Conservation (phyloP, 2,797 vertebrate species). For the Enteromius trimaculatus region DNA sequence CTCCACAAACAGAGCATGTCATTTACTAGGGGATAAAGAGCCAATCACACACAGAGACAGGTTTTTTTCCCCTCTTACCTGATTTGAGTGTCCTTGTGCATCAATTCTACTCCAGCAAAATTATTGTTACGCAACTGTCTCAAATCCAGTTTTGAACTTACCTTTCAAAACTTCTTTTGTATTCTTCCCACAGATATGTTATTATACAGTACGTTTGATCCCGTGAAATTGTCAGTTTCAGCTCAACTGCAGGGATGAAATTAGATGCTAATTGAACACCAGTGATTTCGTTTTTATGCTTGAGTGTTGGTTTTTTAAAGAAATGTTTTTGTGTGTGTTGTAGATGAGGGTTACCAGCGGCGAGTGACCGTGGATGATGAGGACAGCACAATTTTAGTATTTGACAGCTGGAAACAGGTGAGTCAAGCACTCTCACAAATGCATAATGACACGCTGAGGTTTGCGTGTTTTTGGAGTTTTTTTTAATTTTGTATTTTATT, state of each 20-base stretch:
- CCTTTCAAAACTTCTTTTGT: conserved; percentile 12
- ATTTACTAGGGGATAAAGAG: conserved; percentile 35
- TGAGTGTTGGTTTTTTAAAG: conserved; percentile 1
- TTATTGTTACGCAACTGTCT: conserved; percentile 1
- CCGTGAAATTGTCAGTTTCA: neutral
- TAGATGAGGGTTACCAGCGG: conserved; percentile 88
- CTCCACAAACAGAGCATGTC: conserved; percentile 36
- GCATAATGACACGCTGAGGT: neutral
- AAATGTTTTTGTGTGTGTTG: conserved; percentile 39
- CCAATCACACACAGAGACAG: conserved; percentile 31
- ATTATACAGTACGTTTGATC: conserved; percentile 2
- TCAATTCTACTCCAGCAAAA: neutral
- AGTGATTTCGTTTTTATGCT: neutral
- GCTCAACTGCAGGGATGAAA: neutral
- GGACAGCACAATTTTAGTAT: conserved; percentile 86
- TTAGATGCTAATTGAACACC: conserved; percentile 1
- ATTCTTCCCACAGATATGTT: neutral
- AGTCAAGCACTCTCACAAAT: conserved; percentile 51
- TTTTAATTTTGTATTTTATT: neutral
- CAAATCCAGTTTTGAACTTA: conserved; percentile 9
- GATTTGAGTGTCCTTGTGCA: conserved; percentile 11
- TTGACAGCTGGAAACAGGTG: conserved; percentile 93
- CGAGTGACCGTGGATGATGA: conserved; percentile 87
- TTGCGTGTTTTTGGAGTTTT: neutral
- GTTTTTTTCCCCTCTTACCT: neutral